Base-by-base conservation (phyloP, 2,888 invertebrate species). In the Tridacna gigas region DNA sequence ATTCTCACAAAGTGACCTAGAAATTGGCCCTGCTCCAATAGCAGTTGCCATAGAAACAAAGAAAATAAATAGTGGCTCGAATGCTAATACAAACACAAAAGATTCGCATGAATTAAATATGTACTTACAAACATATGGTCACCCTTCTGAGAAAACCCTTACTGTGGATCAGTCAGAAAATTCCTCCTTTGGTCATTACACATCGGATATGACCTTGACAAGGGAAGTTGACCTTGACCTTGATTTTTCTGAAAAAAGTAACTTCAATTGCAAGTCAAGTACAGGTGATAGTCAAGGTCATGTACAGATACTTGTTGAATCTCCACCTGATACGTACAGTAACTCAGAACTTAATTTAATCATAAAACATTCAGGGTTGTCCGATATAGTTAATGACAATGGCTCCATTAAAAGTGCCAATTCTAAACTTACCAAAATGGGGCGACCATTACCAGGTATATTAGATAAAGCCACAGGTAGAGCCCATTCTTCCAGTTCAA, bases 41-140 rank as follows among this genome's bases (percentile, higher is more conserved):
- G 48, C 51, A 51, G 71, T 71, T 71, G 71, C 71, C 45, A 71
- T 71, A 48, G 51, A 71, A 71, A 71, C 71, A 48, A 71, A 71
- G 25, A 48, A 51, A 71, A 51, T 51, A n/a, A n/a, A 71, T 9
- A 13, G 51, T 71, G 47, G 45, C 28, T 1, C 0, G 20, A 45
- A 69, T 25, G 67, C 37, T 20, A 25, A 67, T 5, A 20, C 4
- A 12, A 11, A 56, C 9, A 15, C 9, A 56, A n/a, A 20, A 9
- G 67, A 67, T 11, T n/a, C n/a, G 18, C 20, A n/a, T 67, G 67
- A 67, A 15, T 37, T 67, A 37, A 67, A 67, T n/a, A 37, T 45
- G 67, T 67, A 67, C 45, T 22, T 67, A n/a, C n/a, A 67, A 67
- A 45, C 45, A 20, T n/a, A 67, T 45, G 67, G 67, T 4, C n/a